phyloP scores from a whole-genome alignment of 1,140 invertebrate species.

The Eubasilissa regina region DNA sequence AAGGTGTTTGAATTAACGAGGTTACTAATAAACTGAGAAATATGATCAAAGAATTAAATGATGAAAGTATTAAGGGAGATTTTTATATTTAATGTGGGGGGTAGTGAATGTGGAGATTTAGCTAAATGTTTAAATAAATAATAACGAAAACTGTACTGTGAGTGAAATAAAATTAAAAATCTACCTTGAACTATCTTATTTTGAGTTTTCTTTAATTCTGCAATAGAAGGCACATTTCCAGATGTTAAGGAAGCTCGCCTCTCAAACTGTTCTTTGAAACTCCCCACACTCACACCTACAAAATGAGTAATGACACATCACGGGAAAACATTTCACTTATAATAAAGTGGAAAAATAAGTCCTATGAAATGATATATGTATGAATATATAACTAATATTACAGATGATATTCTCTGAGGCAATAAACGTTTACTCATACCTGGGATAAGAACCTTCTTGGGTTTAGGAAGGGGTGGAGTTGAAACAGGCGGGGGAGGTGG shows the following conservation, averaged over 20 bases:
- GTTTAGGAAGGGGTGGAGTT: constrained; percentile 74
- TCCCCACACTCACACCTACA: constrained; percentile 82
- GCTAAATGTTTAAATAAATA: background rate
- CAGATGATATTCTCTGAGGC: too few species aligned
- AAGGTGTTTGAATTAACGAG: too few species aligned
- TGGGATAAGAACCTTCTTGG: constrained; percentile 85
- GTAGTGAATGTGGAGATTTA: background rate
- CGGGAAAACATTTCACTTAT: too few species aligned
- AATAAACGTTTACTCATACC: constrained; percentile 63
- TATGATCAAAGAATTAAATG: too few species aligned
- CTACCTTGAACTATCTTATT: constrained; percentile 45
- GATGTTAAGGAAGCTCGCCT: constrained; percentile 79
- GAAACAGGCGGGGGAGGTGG: constrained; percentile 62
- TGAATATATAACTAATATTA: too few species aligned
- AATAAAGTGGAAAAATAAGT: too few species aligned
- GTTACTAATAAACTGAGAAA: too few species aligned
- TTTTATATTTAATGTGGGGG: too few species aligned
- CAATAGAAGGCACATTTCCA: constrained; percentile 47
- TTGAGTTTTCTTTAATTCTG: constrained; percentile 51
- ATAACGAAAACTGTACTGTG: background rate
- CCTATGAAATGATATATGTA: too few species aligned
- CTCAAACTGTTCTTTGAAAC: constrained; percentile 88
- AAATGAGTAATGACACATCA: constrained; percentile 1
- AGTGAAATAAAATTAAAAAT: background rate
- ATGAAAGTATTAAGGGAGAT: too few species aligned